Conservation (phyloP, 2,113 vertebrate genomes). For the Motacilla tschutschensis region DNA sequence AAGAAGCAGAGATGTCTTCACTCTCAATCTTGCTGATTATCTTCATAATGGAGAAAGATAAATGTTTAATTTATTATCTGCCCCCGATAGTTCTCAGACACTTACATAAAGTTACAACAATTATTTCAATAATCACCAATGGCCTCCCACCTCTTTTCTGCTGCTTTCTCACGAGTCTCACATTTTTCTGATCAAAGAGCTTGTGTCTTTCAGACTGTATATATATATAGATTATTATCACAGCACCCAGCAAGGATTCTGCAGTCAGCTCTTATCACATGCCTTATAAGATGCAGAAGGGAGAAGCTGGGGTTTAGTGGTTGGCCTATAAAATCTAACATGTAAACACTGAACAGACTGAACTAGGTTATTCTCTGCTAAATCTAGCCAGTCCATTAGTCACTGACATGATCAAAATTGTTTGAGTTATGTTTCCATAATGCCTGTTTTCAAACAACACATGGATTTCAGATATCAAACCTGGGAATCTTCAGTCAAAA, state of each 20-base stretch:
- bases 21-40: background rate
- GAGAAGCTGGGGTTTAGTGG: background rate
- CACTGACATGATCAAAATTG: background rate
- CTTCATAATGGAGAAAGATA: background rate
- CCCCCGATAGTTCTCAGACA: background rate
- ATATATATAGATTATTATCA: background rate
- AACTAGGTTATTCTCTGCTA: conserved; percentile 8
- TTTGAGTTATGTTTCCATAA: background rate
- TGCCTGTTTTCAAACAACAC: background rate
- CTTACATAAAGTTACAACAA: background rate
- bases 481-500: background rate
- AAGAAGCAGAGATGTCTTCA: background rate
- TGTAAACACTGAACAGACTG: background rate
- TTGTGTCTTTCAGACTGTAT: background rate
- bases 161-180: background rate
- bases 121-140: background rate
- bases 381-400: background rate
- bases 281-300: background rate
- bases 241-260: background rate
- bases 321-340: background rate
- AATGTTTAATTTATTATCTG: conserved; percentile 11
- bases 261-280: background rate
- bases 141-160: background rate
- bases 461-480: background rate
- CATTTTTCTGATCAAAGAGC: background rate